A percentile compares a stretch with the other conserved stretches of the same genome.
Conservation (phyloP, 2,888 invertebrate species). For the Eulithis prunata region DNA sequence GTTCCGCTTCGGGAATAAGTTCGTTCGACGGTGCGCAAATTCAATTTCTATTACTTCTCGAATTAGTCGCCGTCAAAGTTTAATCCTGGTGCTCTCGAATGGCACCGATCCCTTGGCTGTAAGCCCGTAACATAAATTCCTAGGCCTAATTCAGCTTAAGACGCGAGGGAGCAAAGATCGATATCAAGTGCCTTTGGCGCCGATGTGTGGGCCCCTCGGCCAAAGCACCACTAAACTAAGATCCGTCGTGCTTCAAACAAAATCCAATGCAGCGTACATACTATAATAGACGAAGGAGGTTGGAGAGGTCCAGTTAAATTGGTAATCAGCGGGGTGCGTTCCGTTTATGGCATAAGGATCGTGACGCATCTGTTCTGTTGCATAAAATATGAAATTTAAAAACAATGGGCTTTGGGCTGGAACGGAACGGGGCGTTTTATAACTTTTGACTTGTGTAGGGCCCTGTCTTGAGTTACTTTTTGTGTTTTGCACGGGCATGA, state of each 20-base stretch:
- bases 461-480: conserved; percentile 4
- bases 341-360: conserved; percentile 72
- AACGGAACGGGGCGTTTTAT: conserved; percentile 42
- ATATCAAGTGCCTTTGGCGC: conserved; percentile 78
- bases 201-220: conserved; percentile 71
- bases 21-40: conserved; percentile 30
- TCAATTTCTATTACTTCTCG: conserved; percentile 48
- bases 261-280: conserved; percentile 53
- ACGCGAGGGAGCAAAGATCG: conserved; percentile 81
- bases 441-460: conserved; percentile 35
- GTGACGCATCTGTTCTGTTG: conserved; percentile 79
- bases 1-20: conserved; percentile 13
- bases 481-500: conserved; percentile 6
- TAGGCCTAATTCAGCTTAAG: conserved; percentile 76
- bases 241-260: conserved; percentile 63
- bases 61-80: conserved; percentile 56
- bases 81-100: conserved; percentile 52
- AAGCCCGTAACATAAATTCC: conserved; percentile 73
- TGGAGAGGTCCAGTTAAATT: conserved; percentile 54
- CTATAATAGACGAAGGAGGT: conserved; percentile 54
- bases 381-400: conserved; percentile 74
- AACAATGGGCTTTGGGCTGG: conserved; percentile 56
- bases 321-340: conserved; percentile 68
- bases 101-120: conserved; percentile 56
- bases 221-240: conserved; percentile 60